Percentiles rank a stretch among this genome's conserved stretches.
These are phyloP conservation scores for Melipona beecheii DNA, from an alignment of 2,888 invertebrate species.

Conservation along the genomic window DNA sequence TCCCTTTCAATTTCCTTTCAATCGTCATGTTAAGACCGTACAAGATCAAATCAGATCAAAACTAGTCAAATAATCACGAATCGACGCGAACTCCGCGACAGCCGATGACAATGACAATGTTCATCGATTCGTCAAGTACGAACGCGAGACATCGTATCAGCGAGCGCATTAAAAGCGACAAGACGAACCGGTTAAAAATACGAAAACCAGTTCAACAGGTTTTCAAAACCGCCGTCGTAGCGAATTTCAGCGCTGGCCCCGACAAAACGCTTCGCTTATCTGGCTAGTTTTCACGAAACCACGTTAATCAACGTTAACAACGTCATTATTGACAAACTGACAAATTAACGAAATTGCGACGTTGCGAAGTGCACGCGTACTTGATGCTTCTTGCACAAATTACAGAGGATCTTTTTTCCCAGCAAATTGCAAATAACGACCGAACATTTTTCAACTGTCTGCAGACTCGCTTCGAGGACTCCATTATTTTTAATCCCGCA, in stretches of 20 bases:
- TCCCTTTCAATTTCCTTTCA: background rate
- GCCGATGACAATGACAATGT: no score
- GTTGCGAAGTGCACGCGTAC: no score
- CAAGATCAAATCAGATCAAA: background rate
- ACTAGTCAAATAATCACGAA: background rate
- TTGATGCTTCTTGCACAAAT: no score
- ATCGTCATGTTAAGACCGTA: background rate
- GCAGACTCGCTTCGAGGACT: no score
- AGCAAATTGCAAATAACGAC: no score
- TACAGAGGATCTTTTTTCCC: no score
- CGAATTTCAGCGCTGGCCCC: constrained; percentile 26
- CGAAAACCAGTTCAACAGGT: constrained; percentile 61
- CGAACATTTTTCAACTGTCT: no score
- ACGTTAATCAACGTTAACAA: constrained; percentile 15
- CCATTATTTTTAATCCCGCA: no score
- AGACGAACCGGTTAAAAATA: constrained; percentile 56
- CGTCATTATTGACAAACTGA: no score
- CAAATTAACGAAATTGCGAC: no score
- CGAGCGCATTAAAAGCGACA: background rate
- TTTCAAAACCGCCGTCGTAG: constrained; percentile 30
- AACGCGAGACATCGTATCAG: background rate
- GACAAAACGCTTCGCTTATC: background rate
- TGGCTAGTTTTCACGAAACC: background rate
- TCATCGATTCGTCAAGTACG: constrained; percentile 30
- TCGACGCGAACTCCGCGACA: background rate